These are phyloP conservation scores for Diadophis punctatus DNA, from an alignment of 2,113 vertebrate genomes.

Conservation along the genomic window DNA sequence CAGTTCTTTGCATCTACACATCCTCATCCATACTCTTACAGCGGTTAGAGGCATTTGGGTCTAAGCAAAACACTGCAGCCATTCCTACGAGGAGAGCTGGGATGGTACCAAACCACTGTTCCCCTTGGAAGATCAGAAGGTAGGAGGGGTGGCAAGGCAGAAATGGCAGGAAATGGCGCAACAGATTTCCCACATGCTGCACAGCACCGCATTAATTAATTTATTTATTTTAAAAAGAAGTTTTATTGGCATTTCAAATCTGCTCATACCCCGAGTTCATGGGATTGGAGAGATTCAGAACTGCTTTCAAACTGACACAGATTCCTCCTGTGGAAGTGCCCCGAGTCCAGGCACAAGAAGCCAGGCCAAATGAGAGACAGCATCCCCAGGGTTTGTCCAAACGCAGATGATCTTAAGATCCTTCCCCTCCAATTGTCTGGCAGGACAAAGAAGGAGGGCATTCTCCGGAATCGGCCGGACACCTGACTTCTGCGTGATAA, in stretches of 20 bases:
- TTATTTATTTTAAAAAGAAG: background rate
- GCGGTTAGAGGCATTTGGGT: background rate
- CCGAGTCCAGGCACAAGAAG: background rate
- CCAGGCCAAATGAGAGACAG: background rate
- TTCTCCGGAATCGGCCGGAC: background rate
- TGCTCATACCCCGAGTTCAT: background rate
- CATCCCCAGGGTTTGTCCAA: background rate
- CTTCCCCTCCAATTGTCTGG: background rate
- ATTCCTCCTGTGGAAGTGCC: background rate
- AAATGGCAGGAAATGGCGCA: background rate
- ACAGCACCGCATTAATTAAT: background rate
- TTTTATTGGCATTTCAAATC: background rate
- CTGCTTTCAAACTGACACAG: background rate
- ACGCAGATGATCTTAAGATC: background rate
- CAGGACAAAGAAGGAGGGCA: background rate
- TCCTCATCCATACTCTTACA: background rate
- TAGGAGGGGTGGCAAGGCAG: background rate
- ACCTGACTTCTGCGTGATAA: slow-evolving; percentile 19
- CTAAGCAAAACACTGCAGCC: background rate
- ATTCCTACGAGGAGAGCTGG: background rate
- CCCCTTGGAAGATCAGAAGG: background rate
- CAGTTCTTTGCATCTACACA: background rate
- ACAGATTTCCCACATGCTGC: background rate
- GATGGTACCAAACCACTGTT: background rate
- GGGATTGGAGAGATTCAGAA: background rate